Base-by-base conservation (phyloP, 1,140 invertebrate genomes). In the Stegodyphus mimosarum region DNA sequence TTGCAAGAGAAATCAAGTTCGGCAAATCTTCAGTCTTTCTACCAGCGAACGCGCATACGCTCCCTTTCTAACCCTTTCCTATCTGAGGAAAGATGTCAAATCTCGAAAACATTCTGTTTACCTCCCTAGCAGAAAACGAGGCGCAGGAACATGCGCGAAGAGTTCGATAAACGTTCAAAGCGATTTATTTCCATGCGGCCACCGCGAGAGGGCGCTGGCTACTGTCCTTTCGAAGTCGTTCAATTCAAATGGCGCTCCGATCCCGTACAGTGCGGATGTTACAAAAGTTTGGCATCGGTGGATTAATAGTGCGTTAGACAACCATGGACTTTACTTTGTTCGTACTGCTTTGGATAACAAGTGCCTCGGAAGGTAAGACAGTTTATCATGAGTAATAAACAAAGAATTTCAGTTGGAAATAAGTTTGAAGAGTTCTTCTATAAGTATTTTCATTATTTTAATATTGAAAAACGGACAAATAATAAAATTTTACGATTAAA, bases 341-440 rank as follows among this genome's bases (percentile, higher is more conserved):
- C 71, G 18, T 70, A 49, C 60, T 75, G 60, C 48, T 84, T 52
- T 84, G 81, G 81, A 84, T 84, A 75, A 84, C 81, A 84, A 84
- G 81, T 84, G 81, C 73, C 81, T 84, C 48, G 15, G 73, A 84
- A 84, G 81, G 81, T 84, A 76, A 69, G 73, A 15, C 13, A 33
- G 33, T 33, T 33, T 33, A 33, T 33, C 33, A 33, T 33, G 1
- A 1, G 33, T 1, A 33, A 33, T 33, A 33, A 33, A 33, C 33
- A 33, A 1, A 33, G 1, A 33, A 33, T 33, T 33, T 33, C 33
- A 33, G 33, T 33, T 33, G 3, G 1, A 33, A 33, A 33, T 33
- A 33, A 33, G 33, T 33, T 33, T 33, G 33, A 33, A 33, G 33
- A 33, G 33, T 33, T 33, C 33, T 33, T 33, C 3, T 33, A 1